Percentiles rank a stretch among this genome's conserved stretches.
phyloP scores from a whole-genome alignment of 2,113 vertebrate genomes.

The Calypte anna region DNA sequence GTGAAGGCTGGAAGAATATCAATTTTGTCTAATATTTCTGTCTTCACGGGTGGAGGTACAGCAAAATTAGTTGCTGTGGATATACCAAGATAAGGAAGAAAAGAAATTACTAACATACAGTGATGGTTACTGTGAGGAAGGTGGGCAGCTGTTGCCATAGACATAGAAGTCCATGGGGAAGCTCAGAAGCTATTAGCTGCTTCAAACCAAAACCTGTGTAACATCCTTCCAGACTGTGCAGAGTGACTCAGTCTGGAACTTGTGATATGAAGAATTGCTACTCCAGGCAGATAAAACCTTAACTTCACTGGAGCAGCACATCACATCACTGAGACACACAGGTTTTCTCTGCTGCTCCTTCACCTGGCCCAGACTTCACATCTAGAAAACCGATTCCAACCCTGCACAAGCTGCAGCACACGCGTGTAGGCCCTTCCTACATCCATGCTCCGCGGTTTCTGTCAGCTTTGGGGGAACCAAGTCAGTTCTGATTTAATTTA shows the following conservation, averaged over 20 bases:
- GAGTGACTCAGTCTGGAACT: background rate
- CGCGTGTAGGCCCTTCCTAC: background rate
- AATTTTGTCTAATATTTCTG: background rate
- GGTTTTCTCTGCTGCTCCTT: background rate
- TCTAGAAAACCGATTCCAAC: background rate
- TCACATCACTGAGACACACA: no score
- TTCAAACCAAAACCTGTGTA: background rate
- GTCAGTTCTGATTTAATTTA: background rate
- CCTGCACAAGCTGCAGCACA: background rate
- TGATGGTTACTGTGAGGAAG: background rate
- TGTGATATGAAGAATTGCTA: background rate
- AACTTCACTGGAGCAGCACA: background rate
- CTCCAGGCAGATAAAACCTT: background rate
- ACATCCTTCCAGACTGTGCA: background rate
- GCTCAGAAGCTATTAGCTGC: background rate
- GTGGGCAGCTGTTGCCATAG: background rate
- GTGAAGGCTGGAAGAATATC: background rate
- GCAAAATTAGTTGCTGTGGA: background rate
- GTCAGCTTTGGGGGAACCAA: background rate
- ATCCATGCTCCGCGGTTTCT: rapidly evolving
- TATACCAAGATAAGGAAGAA: background rate
- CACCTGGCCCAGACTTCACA: background rate
- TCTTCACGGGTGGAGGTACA: background rate
- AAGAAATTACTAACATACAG: background rate
- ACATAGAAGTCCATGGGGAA: background rate